phyloP scores from a whole-genome alignment of 2,113 vertebrate genomes.

The Egretta garzetta region DNA sequence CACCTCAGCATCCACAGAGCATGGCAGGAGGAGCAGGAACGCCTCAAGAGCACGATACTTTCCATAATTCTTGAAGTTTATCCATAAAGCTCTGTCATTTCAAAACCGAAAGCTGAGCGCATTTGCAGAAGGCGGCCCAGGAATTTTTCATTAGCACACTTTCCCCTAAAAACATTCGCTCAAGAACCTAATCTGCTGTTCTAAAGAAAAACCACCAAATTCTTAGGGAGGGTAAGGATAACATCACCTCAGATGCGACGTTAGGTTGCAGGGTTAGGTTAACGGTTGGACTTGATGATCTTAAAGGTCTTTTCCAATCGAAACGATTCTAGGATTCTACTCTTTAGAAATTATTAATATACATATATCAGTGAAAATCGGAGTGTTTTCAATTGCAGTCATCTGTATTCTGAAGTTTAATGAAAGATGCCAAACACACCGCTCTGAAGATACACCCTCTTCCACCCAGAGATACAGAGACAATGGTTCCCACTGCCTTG shows the following conservation, averaged over 20 bases:
- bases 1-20: not conserved
- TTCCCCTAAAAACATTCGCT: not conserved
- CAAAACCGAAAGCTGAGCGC: not conserved
- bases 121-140: not conserved
- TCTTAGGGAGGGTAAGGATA: not conserved
- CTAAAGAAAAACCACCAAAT: not conserved
- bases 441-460: no score
- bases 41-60: fast-evolving
- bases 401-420: not conserved
- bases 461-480: not conserved
- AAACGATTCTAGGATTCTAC: no score
- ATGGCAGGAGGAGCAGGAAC: fast-evolving
- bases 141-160: not conserved
- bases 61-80: not conserved
- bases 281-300: no score
- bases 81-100: not conserved
- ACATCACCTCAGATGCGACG: no score
- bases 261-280: no score
- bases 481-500: no score
- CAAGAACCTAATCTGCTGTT: not conserved
- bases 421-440: not conserved
- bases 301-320: no score
- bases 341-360: not conserved
- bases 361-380: fast-evolving
- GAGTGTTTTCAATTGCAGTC: not conserved